These are phyloP conservation scores for Leptoteleia sp. DNA, from an alignment of 1,140 invertebrate genomes.

Conservation along the genomic window DNA sequence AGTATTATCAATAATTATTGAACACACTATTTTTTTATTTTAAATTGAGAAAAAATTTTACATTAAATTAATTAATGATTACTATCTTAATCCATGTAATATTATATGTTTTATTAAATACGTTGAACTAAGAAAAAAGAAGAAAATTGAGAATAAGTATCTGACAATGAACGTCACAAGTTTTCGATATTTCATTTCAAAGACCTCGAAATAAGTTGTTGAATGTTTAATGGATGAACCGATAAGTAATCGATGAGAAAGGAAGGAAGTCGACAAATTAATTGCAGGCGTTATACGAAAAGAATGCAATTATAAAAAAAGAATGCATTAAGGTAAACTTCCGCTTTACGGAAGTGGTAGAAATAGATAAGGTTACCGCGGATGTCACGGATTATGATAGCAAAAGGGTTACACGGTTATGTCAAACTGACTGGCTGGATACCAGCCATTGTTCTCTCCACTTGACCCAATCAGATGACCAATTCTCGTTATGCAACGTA, in stretches of 20 bases:
- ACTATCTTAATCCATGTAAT: no score
- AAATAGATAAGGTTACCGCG: constrained; percentile 68
- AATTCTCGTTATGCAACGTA: constrained; percentile 74
- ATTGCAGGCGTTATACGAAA: neutral
- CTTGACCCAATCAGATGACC: constrained; percentile 76
- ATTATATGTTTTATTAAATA: no score
- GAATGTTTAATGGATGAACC: no score
- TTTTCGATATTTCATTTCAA: no score
- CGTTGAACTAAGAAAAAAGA: no score
- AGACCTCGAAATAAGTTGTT: no score
- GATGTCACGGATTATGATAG: constrained; percentile 76
- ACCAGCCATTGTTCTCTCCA: constrained; percentile 77
- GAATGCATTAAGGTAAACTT: constrained; percentile 22
- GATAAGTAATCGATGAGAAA: constrained; percentile 3
- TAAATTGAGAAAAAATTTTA: no score
- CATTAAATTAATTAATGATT: no score
- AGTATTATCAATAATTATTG: no score
- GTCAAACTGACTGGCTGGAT: constrained; percentile 66
- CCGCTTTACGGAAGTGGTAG: constrained; percentile 59
- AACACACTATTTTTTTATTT: no score
- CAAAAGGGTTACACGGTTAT: constrained; percentile 72
- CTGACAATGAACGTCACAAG: no score
- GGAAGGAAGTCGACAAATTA: constrained; percentile 1
- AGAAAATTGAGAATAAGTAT: no score
- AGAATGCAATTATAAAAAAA: neutral